A percentile compares a stretch with the other conserved stretches of the same genome.
These are phyloP conservation scores for Aphelocoma coerulescens DNA, from an alignment of 2,113 vertebrate genomes.

Conservation along the genomic window DNA sequence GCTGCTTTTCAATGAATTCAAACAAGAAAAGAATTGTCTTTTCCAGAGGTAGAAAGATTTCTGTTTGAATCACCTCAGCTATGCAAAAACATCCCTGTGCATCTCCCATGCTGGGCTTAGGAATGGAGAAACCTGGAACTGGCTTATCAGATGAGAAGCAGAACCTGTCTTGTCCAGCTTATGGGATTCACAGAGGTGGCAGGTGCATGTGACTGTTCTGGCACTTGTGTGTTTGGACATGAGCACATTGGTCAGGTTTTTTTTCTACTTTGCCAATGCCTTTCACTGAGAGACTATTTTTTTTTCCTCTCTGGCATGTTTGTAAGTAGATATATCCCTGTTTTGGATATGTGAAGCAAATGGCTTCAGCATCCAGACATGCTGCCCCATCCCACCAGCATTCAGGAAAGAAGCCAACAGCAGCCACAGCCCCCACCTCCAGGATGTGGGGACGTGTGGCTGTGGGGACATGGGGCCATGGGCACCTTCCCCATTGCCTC, in stretches of 20 bases:
- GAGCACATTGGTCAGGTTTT: accelerated
- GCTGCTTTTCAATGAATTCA: neutral
- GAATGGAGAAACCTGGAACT: neutral
- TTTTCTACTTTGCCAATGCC: neutral
- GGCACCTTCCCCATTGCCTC: neutral
- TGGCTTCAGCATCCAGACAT: neutral
- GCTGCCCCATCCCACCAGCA: neutral
- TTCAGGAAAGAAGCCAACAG: neutral
- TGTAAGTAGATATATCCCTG: neutral
- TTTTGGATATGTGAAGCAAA: neutral
- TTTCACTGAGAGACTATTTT: neutral
- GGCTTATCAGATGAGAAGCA: neutral
- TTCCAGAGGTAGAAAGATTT: neutral
- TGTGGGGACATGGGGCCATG: neutral
- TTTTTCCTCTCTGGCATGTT: neutral
- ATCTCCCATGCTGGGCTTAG: accelerated
- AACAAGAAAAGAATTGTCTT: neutral
- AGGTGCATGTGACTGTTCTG: neutral
- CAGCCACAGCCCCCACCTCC: neutral
- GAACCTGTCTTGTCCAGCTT: accelerated
- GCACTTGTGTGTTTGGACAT: accelerated
- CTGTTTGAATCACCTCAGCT: neutral
- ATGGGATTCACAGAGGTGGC: neutral
- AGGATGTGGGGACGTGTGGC: neutral
- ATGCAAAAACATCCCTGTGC: neutral